These are phyloP conservation scores for Corticium candelabrum DNA, from an alignment of 37 sponge, comb jelly and placozoan species.

Conservation along the genomic window DNA sequence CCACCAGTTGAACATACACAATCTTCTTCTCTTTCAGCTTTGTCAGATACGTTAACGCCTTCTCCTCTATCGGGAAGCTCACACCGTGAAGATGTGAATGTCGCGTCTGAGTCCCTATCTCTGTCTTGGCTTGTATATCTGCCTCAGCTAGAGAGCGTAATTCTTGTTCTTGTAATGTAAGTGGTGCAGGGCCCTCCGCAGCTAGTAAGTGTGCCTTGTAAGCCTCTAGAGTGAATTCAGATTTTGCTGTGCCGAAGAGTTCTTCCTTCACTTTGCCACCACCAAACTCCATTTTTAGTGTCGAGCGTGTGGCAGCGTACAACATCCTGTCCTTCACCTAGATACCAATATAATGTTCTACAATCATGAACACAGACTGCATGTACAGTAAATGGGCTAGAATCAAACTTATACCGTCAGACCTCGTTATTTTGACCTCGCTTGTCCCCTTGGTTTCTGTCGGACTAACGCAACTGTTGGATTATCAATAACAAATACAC, in stretches of 20 bases:
- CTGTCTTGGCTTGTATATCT: conserved; percentile 57
- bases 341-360: conserved; percentile 11
- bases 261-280: conserved; percentile 61
- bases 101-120: conserved; percentile 53
- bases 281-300: conserved; percentile 72
- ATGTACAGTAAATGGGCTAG: not conserved
- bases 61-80: conserved; percentile 50
- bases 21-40: conserved; percentile 13
- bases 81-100: conserved; percentile 73
- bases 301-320: conserved; percentile 91
- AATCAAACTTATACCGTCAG: too few relatives aligned
- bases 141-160: conserved; percentile 29
- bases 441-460: too few relatives aligned
- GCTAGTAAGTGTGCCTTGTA: conserved; percentile 58
- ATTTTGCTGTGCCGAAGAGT: conserved; percentile 43
- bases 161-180: conserved; percentile 72
- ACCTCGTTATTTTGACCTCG: too few relatives aligned
- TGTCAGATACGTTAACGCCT: conserved; percentile 40
- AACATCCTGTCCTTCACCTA: conserved; percentile 88
- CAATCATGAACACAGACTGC: conserved; percentile 2
- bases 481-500: too few relatives aligned
- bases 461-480: too few relatives aligned
- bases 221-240: conserved; percentile 63
- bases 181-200: conserved; percentile 62
- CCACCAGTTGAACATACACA: conserved; percentile 64